A percentile compares a stretch with the other conserved stretches of the same genome.
Conservation (phyloP, 2,797 vertebrate species). For the Eutrigla gurnardus region DNA sequence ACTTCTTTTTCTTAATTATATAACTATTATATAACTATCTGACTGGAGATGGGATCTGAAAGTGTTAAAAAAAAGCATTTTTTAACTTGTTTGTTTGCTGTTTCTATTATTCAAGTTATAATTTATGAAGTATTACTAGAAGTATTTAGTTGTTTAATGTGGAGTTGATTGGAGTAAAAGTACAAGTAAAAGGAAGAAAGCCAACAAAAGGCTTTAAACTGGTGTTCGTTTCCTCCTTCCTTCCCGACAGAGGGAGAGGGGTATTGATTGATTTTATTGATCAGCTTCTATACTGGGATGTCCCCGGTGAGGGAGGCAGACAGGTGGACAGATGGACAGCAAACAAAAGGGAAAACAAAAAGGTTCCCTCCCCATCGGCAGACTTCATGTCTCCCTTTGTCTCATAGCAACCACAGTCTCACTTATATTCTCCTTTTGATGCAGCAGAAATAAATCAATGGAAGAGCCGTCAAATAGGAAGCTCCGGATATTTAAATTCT, state of each 20-base stretch:
- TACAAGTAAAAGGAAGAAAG: no score
- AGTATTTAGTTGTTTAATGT: rapidly evolving
- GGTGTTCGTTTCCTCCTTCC: neutral
- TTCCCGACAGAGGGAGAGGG: neutral
- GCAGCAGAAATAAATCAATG: neutral
- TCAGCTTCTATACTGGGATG: slow-evolving; percentile 33
- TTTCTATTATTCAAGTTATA: no score
- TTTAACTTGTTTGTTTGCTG: no score
- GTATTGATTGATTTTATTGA: slow-evolving; percentile 59
- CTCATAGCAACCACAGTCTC: neutral
- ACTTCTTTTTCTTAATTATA: no score
- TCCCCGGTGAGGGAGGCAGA: slow-evolving; percentile 23
- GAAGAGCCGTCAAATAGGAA: neutral
- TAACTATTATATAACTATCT: no score
- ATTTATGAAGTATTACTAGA: no score
- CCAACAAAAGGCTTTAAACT: slow-evolving; percentile 2
- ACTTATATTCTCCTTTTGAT: neutral
- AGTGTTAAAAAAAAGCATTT: no score
- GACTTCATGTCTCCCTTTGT: neutral
- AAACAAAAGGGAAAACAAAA: slow-evolving; percentile 24
- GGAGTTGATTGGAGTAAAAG: neutral
- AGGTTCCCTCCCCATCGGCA: slow-evolving; percentile 38
- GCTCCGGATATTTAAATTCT: neutral
- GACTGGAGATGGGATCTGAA: no score
- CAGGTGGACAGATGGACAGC: slow-evolving; percentile 51